Evolutionary conservation across 1,140 invertebrate species (phyloP).

Genomic region (Polypedilum vanderplanki): DNA sequence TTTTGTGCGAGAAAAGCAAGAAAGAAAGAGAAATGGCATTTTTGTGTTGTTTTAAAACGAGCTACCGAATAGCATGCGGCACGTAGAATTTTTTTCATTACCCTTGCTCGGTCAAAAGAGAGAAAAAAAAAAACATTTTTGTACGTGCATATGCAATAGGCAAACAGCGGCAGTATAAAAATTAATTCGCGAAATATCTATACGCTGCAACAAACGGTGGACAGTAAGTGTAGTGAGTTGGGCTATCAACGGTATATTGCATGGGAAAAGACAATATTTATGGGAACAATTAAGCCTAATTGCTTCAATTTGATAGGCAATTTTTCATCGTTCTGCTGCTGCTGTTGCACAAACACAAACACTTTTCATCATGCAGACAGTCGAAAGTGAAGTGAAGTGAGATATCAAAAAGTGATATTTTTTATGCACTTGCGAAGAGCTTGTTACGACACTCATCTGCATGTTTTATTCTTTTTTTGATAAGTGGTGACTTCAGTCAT

Average conservation of each 20-base stretch:
- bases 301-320: conserved; percentile 27
- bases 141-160: conserved; percentile 13
- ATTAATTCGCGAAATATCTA: background rate
- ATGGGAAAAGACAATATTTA: conserved; percentile 28
- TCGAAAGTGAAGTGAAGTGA: background rate
- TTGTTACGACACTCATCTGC: background rate
- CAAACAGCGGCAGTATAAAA: background rate
- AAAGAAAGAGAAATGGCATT: background rate
- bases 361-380: background rate
- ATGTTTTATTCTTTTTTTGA: background rate
- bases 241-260: conserved; percentile 8
- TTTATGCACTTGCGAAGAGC: conserved; percentile 16
- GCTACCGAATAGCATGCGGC: too few relatives aligned
- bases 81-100: conserved; percentile 14
- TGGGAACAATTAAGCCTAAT: conserved; percentile 27
- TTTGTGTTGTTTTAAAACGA: too few relatives aligned
- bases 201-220: background rate
- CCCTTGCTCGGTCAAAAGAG: background rate
- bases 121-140: background rate
- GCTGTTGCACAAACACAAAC: background rate
- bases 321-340: conserved; percentile 24
- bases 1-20: background rate
- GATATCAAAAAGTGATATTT: background rate
- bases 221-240: conserved; percentile 2
- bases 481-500: conserved; percentile 13